Base-by-base conservation (phyloP, 2,888 invertebrate genomes). In the Elmis aenea region DNA sequence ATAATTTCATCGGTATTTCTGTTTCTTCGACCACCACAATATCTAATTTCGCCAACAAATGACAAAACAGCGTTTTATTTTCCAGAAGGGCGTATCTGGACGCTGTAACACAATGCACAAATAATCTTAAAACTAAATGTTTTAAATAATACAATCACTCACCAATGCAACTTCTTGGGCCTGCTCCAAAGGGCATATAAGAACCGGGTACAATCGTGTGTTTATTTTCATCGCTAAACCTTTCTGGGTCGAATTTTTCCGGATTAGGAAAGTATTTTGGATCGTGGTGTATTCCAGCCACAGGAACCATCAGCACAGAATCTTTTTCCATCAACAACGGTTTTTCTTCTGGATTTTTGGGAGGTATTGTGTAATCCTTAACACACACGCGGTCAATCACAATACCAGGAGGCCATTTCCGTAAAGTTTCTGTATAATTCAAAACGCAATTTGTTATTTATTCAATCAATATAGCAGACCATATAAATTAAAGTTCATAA, bases 361-460 rank as follows among this genome's bases (percentile, higher is more conserved):
- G 72, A 0, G 74, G 73, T 2, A 79, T 45, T 2, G 55, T 64
- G 54, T 76, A 79, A 1, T 71, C 66, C 48, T 75, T 74, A 1
- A 72, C 73, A 43, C 77, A 77, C 1, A 66, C 54, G 32, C 78
- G 64, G 38, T 75, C 76, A 1, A 77, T 59, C 13, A 72, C 60
- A 2, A 72, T 65, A 3, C 74, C 67, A 1, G 77, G 74, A 0
- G 79, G 77, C 56, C 76, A 76, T 49, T 74, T 59, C 11, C 80
- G 68, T 23, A 79, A 59, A 0, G 76, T 73, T 68, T 81, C 80
- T 73, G 65, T 10, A 65, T 69, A n/a, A n/a, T n/a, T n/a, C n/a
- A n/a, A n/a, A n/a, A n/a, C n/a, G n/a, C n/a, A n/a, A n/a, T n/a
- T n/a, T n/a, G n/a, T n/a, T n/a, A n/a, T n/a, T n/a, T n/a, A n/a